A percentile compares a stretch with the other conserved stretches of the same genome.
These are phyloP conservation scores for Gobius niger DNA, from an alignment of 2,113 vertebrate genomes.

Conservation along the genomic window DNA sequence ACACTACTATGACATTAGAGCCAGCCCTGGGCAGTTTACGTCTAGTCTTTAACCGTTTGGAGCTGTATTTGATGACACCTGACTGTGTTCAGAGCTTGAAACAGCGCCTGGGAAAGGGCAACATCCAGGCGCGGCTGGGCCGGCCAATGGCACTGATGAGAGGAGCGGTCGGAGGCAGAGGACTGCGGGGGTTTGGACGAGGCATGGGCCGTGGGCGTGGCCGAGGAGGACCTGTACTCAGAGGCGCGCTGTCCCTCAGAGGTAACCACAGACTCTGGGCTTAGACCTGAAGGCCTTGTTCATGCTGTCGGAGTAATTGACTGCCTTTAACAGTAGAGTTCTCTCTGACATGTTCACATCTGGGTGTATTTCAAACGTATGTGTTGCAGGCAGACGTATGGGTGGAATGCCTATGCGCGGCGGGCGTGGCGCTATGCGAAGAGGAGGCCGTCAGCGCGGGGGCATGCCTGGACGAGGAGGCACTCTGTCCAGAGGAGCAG, in stretches of 20 bases:
- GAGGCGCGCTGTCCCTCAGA: conserved; percentile 87
- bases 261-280: conserved; percentile 65
- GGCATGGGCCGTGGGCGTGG: conserved; percentile 84
- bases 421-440: conserved; percentile 84
- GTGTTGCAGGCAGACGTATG: conserved; percentile 52
- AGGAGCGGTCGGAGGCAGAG: conserved; percentile 81
- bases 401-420: conserved; percentile 78
- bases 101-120: conserved; percentile 95
- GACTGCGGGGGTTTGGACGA: conserved; percentile 84
- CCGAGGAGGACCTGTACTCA: conserved; percentile 78
- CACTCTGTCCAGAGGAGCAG: conserved; percentile 80
- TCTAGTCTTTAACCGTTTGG: too few relatives aligned
- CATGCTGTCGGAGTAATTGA: too few relatives aligned
- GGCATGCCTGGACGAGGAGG: conserved; percentile 83
- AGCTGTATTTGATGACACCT: not conserved
- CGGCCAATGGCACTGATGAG: conserved; percentile 84
- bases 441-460: conserved; percentile 79
- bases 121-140: conserved; percentile 95
- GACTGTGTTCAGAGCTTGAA: conserved; percentile 86
- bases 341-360: too few relatives aligned
- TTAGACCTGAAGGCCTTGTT: too few relatives aligned
- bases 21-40: too few relatives aligned
- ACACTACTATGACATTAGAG: too few relatives aligned
- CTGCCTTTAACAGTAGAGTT: too few relatives aligned
- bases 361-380: too few relatives aligned